These are phyloP conservation scores for Aelia acuminata DNA, from an alignment of 2,888 invertebrate species.

Conservation along the genomic window DNA sequence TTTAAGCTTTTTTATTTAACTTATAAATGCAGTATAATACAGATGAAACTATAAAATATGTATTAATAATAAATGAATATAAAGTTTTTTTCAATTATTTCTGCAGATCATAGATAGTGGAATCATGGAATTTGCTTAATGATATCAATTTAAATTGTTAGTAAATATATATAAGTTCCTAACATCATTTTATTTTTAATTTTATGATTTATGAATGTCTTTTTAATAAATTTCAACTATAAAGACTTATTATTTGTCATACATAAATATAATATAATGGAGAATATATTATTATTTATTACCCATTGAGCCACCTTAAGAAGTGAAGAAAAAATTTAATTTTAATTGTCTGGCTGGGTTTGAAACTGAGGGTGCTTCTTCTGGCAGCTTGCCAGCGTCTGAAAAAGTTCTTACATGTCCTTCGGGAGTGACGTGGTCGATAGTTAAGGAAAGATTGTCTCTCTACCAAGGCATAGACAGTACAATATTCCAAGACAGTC, in stretches of 20 bases:
- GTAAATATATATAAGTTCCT: too few species aligned
- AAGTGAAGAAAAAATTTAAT: constrained; percentile 8
- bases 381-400: not conserved
- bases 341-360: constrained; percentile 1
- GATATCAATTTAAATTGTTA: too few species aligned
- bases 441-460: not conserved
- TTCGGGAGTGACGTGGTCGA: not conserved
- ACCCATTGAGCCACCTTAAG: not conserved
- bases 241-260: not conserved
- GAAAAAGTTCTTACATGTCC: not conserved
- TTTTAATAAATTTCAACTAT: too few species aligned
- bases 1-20: too few species aligned
- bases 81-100: too few species aligned
- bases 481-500: not conserved
- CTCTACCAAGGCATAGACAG: not conserved
- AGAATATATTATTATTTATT: not conserved
- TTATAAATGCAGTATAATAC: too few species aligned
- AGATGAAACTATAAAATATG: too few species aligned
- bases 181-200: too few species aligned
- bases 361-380: not conserved
- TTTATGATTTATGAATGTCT: too few species aligned
- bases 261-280: not conserved
- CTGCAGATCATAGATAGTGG: too few species aligned
- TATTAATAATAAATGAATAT: too few species aligned
- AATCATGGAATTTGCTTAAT: too few species aligned